Evolutionary conservation across 2,888 invertebrate genomes (phyloP).

Genomic region (Lithosia quadra): DNA sequence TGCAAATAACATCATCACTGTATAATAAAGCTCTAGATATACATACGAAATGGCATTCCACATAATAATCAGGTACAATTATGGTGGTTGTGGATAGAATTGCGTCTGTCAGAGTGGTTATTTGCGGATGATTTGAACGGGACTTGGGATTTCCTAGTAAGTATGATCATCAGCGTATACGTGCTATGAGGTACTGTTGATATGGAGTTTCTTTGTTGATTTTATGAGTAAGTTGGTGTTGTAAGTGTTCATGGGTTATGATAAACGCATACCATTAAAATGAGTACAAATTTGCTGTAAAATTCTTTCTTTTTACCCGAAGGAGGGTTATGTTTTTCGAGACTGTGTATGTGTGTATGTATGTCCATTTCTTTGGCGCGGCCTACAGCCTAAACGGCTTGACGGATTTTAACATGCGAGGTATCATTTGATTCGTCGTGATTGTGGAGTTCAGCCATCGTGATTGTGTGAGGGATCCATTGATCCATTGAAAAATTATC

Average conservation of each 20-base stretch:
- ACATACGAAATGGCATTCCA: slow-evolving; percentile 34
- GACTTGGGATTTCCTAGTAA: slow-evolving; percentile 25
- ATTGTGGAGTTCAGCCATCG: no score
- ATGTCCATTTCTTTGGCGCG: no score
- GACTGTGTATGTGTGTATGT: no score
- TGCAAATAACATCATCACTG: background rate
- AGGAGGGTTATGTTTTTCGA: no score
- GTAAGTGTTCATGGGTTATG: background rate
- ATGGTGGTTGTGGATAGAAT: slow-evolving; percentile 29
- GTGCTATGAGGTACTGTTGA: background rate
- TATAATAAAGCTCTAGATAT: slow-evolving; percentile 25
- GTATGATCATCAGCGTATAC: slow-evolving; percentile 12
- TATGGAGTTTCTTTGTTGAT: background rate
- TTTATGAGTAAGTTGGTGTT: background rate
- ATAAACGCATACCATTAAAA: background rate
- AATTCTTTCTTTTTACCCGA: no score
- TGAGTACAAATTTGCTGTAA: no score
- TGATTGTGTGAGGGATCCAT: no score
- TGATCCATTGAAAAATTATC: no score
- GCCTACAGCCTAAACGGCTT: no score
- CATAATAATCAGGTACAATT: slow-evolving; percentile 33
- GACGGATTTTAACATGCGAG: no score
- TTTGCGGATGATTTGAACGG: slow-evolving; percentile 39
- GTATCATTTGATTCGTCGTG: no score
- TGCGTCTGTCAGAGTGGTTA: slow-evolving; percentile 15